These are phyloP conservation scores for Drosophila eugracilis DNA, from an alignment of 1,140 invertebrate genomes.

Conservation along the genomic window DNA sequence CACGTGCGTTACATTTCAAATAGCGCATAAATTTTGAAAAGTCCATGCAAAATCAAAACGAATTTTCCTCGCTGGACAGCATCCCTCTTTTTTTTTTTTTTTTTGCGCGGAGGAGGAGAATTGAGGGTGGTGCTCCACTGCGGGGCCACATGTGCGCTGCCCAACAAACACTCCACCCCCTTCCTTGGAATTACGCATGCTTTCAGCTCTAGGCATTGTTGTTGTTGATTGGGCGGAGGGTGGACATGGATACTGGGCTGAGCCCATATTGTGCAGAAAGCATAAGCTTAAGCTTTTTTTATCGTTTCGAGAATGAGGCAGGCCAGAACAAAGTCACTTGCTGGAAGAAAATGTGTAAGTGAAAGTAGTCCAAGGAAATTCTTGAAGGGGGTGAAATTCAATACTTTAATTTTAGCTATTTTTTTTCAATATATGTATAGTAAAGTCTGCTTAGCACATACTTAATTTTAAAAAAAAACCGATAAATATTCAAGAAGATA, in stretches of 20 bases:
- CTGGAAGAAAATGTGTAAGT: slow-evolving; percentile 48
- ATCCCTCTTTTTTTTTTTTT: slow-evolving; percentile 10
- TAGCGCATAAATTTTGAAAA: slow-evolving; percentile 68
- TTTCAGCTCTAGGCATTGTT: slow-evolving; percentile 66
- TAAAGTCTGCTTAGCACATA: too few species aligned
- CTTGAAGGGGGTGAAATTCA: too few species aligned
- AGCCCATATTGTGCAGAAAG: slow-evolving; percentile 78
- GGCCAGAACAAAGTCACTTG: slow-evolving; percentile 18
- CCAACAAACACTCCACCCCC: background rate
- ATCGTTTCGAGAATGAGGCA: slow-evolving; percentile 74
- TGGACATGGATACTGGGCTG: slow-evolving; percentile 2
- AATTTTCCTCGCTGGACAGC: slow-evolving; percentile 72
- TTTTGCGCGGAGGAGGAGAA: background rate
- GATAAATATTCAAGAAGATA: too few species aligned
- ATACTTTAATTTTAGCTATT: too few species aligned
- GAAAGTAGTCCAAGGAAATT: slow-evolving; percentile 67
- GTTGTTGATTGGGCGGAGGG: slow-evolving; percentile 31
- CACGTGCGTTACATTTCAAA: slow-evolving; percentile 73
- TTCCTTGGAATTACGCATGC: slow-evolving; percentile 64
- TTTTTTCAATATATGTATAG: too few species aligned
- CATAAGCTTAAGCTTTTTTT: slow-evolving; percentile 82
- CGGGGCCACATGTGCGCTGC: slow-evolving; percentile 61
- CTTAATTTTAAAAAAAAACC: too few species aligned
- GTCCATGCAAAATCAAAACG: slow-evolving; percentile 79
- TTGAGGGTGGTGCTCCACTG: slow-evolving; percentile 1